Base-by-base conservation (phyloP, 2,888 invertebrate genomes). In the Asteroscopus sphinx region DNA sequence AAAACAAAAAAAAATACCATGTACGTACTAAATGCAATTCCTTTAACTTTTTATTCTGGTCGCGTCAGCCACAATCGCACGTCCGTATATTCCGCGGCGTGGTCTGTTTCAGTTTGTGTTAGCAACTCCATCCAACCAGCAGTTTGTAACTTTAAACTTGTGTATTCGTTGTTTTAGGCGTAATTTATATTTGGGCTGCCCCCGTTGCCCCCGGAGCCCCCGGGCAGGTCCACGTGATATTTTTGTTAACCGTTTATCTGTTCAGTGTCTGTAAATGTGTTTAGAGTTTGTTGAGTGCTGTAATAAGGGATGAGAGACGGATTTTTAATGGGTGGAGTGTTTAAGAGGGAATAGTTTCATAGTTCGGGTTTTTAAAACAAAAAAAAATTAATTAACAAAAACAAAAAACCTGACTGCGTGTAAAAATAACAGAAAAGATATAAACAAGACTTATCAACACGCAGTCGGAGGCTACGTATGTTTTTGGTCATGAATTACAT, bases 151-250 rank as follows among this genome's bases (percentile, higher is more conserved):
- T 79, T 69, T 68, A 68, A 73, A 72, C 72, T 76, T 71, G 70
- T 76, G 65, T 69, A 71, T 78, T 52, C 69, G 70, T 79, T 71
- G 76, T 68, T 78, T 64, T 70, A 76, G 68, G 53, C 56, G 65
- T 73, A 74, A 79, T 76, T 79, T 77, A 74, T 79, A 77, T 63
- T 65, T 61, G 68, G 62, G 61, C 52, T 47, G 35, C 65, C 63
- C 46, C 57, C 32, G 61, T 51, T 47, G 35, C 65, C 63, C 46
- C 57, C 32, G 54, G 46, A 62, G 52, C 48, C 32, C 45, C 21
- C 21, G 4, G 21, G 21, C 21, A 21, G 35, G 49, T 35, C 52
- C 46, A 26, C 65, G 58, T 53, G 57, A 57, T 76, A 72, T 74
- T 74, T 73, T 73, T 66, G 68, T 73, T 68, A 48, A 53, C 33